These are phyloP conservation scores for Eulimnadia texana DNA, from an alignment of 1,140 invertebrate genomes.

Conservation along the genomic window DNA sequence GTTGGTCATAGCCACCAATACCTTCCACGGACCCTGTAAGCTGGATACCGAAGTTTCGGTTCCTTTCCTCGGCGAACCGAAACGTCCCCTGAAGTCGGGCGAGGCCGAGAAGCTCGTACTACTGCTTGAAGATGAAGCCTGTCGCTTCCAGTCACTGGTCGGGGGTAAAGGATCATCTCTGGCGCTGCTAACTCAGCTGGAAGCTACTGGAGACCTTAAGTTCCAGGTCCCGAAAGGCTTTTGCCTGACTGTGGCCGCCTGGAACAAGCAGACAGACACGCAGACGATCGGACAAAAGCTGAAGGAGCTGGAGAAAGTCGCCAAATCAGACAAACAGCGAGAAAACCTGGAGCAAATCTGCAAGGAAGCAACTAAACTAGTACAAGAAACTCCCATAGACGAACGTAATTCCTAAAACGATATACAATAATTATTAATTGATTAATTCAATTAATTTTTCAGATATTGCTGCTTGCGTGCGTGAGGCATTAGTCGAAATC, in stretches of 20 bases:
- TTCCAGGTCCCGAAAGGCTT: constrained; percentile 39
- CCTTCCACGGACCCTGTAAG: constrained; percentile 17
- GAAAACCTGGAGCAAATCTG: constrained; percentile 23
- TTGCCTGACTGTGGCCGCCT: constrained; percentile 40
- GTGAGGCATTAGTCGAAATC: constrained; percentile 22
- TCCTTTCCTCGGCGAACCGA: constrained; percentile 8
- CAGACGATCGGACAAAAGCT: constrained; percentile 20
- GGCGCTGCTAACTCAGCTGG: constrained; percentile 38
- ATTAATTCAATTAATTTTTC: background rate
- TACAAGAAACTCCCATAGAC: constrained; percentile 21
- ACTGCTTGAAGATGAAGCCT: constrained; percentile 30
- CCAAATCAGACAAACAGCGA: constrained; percentile 18
- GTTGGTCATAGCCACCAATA: constrained; percentile 19
- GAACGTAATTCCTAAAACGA: too few species aligned
- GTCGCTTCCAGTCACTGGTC: constrained; percentile 35
- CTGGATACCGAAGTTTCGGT: constrained; percentile 14
- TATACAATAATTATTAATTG: constrained; percentile 2
- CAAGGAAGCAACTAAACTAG: constrained; percentile 18
- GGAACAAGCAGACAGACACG: constrained; percentile 35
- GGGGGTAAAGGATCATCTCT: constrained; percentile 58
- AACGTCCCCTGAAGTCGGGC: background rate
- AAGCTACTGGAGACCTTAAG: constrained; percentile 23
- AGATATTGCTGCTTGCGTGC: constrained; percentile 24
- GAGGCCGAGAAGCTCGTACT: constrained; percentile 26
- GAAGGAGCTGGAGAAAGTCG: constrained; percentile 23